These are phyloP conservation scores for Pipa parva DNA, from an alignment of 2,113 vertebrate species.

Conservation along the genomic window DNA sequence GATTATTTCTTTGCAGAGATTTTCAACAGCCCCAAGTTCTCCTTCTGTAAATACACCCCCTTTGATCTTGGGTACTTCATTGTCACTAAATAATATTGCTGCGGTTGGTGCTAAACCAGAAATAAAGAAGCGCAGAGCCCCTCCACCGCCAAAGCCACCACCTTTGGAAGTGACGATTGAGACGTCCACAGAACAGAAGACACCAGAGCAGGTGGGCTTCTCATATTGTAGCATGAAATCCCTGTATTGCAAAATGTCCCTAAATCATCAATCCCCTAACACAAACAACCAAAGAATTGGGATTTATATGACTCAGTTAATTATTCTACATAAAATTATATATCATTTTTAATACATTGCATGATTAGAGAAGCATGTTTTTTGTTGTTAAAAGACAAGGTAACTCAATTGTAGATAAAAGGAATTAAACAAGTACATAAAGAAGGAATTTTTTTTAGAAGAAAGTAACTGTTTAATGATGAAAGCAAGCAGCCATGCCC, in stretches of 20 bases:
- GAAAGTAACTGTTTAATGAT: too few species aligned
- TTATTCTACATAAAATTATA: too few species aligned
- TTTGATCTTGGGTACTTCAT: constrained; percentile 69
- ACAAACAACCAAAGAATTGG: too few species aligned
- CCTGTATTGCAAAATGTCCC: not conserved
- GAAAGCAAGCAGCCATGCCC: too few species aligned
- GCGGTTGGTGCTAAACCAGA: constrained; percentile 64
- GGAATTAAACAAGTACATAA: too few species aligned
- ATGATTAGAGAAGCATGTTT: too few species aligned
- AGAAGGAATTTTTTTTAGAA: too few species aligned
- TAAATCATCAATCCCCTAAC: too few species aligned
- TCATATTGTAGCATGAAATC: not conserved
- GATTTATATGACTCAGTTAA: too few species aligned
- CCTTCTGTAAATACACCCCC: constrained; percentile 63
- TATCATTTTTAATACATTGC: too few species aligned
- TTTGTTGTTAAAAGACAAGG: too few species aligned
- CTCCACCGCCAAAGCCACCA: constrained; percentile 61
- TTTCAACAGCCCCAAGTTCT: constrained; percentile 61
- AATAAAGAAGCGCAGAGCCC: constrained; percentile 84
- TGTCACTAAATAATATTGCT: constrained; percentile 77
- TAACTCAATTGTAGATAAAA: too few species aligned
- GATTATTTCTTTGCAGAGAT: constrained; percentile 58
- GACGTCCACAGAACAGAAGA: constrained; percentile 47
- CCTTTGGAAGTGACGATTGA: constrained; percentile 21
- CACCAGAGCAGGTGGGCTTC: constrained; percentile 54